Evolutionary conservation across 2,888 invertebrate genomes (phyloP), one percentile per base, ranked within the genome.

Genomic region (Phorcus lineatus): DNA sequence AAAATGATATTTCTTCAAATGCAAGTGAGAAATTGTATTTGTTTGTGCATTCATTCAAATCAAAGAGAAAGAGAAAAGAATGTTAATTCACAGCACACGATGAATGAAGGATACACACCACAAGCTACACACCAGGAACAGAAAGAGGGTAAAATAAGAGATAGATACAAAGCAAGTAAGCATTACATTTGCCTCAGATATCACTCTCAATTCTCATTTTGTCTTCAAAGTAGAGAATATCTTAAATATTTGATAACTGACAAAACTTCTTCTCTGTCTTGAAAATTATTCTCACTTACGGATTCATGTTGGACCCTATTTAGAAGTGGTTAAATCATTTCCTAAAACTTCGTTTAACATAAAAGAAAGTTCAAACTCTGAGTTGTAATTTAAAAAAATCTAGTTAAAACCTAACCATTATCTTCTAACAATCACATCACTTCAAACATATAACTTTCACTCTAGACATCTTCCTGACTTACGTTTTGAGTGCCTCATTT

Each of bases 401-500:
- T n/a, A n/a, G n/a, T n/a, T n/a, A n/a, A 40, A 36, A 13, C 28
- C 2, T 2, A 36, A 28, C 74, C 1, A 6, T 28, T 36, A 19
- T 28, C 11, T 31, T 11, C 1, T 74, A 31, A 28, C 40, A 31
- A 17, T 19, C 40, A 74, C 31, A 4, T 7, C 70, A 74, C 31
- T 31, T 74, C 24, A 36, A 74, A 40, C 16, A 2, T 0, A 74
- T 36, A 36, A 13, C 2, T 2, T 13, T 13, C 40, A 74, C 3
- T 16, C 74, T 22, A 19, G 3, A 31, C 36, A n/a, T 36, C 31
- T 0, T 13, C 7, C 54, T 53, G 16, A 90, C 91, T 90, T 88
- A 92, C 92, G 85, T 89, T 85, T 90, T 88, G 11, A 90, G 81
- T 13, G 87, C 87, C 2, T 85, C 81, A 70, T 89, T 90, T 81